Evolutionary conservation across 2,113 vertebrate genomes (phyloP), one percentile per base, ranked within the genome.

Genomic region (Puntigrus tetrazona): DNA sequence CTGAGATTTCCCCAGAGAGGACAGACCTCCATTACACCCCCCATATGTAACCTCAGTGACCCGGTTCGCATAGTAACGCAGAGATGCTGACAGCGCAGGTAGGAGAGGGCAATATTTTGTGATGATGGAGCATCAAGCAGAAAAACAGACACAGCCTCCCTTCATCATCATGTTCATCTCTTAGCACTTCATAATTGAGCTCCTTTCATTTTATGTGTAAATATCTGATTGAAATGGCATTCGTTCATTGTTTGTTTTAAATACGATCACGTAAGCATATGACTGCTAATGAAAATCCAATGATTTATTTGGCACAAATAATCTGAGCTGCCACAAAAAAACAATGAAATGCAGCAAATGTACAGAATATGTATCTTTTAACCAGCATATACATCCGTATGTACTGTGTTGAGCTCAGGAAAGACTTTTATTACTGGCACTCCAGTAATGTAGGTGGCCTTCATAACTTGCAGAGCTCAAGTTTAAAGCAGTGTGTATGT

Each of bases 41-140:
- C 72, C 61, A 38, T 22, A 13, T 27, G 45, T 69, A 29, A 84
- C 83, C 75, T 78, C 20, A 55, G 2, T 78, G 75, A 78, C 75
- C 83, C 50, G 11, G 63, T 84, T 84, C 8, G 63, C 75, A 78
- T 78, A 29, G 83, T 63, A 78, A 70, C 63, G 27, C n/a, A 34
- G 31, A 29, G 63, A 55, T 84, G 83, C 83, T 84, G 75, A 84
- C 75, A 47, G 61, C 34, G 61, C 63, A 84, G 63, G 83, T 14
- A 78, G 29, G 1, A 69, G 57, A 65, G 11, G 27, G 36, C 38
- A 22, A 47, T 65, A 47, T 45, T 59, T 78, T 84, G 63, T 70
- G 83, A 70, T 84, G 83, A 84, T 52, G 9, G 29, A 27, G 41
- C 82, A 50, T 76, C 45, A 65, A 27, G 36, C 36, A 74, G 36